A percentile compares a stretch with the other conserved stretches of the same genome.
phyloP scores from a whole-genome alignment of 2,888 invertebrate species.

The Zelleria hepariella region DNA sequence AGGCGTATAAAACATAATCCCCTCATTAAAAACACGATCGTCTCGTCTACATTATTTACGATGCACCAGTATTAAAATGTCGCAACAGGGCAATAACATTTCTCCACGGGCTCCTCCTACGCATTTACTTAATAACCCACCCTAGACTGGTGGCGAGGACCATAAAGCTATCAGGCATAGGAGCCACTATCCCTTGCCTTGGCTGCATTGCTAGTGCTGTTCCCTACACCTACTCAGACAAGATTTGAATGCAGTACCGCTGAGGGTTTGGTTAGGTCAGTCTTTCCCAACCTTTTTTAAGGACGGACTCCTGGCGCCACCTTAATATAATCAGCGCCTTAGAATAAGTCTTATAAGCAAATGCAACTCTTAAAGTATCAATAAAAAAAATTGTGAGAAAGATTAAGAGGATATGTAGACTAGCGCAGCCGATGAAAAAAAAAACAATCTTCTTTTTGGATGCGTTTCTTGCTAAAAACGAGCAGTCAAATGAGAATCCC shows the following conservation, averaged over 20 bases:
- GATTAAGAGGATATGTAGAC: no score
- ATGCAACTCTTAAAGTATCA: no score
- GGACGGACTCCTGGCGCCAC: no score
- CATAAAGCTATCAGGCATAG: not conserved
- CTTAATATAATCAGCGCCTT: no score
- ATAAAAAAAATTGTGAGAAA: no score
- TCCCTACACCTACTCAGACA: not conserved
- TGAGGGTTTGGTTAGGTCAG: no score
- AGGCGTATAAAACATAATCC: not conserved
- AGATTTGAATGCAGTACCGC: not conserved
- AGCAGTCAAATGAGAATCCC: no score
- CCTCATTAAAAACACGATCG: not conserved
- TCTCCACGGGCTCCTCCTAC: conserved; percentile 13
- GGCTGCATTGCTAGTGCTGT: not conserved
- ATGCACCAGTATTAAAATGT: conserved; percentile 20
- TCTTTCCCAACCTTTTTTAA: no score
- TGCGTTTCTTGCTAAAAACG: no score
- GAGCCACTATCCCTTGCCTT: not conserved
- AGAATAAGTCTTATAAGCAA: no score
- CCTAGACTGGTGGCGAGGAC: not conserved
- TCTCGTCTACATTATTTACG: not conserved
- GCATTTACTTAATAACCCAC: not conserved
- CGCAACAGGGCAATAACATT: conserved; percentile 47
- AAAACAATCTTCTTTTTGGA: no score
- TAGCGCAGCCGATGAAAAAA: no score